Evolutionary conservation across 2,888 invertebrate species (phyloP).

Genomic region (Andrena bucephala): DNA sequence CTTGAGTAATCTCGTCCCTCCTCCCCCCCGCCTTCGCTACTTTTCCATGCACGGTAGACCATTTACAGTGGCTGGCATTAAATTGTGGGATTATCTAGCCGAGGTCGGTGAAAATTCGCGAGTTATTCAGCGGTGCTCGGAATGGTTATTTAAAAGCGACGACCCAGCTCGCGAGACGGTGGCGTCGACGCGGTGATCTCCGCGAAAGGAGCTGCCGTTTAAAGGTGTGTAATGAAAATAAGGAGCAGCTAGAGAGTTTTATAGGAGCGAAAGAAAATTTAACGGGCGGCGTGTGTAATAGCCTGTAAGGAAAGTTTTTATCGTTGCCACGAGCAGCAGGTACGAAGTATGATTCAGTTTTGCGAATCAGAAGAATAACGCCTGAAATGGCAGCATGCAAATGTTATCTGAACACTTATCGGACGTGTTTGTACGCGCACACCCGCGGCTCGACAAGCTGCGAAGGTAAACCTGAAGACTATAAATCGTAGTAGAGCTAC

Average conservation of each 20-base stretch:
- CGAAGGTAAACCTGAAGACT: neutral
- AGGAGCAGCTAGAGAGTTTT: neutral
- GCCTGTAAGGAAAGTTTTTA: neutral
- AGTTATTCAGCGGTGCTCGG: slow-evolving; percentile 7
- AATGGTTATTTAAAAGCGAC: neutral
- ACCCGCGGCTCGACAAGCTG: neutral
- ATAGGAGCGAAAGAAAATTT: neutral
- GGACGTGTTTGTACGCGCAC: neutral
- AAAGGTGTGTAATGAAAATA: neutral
- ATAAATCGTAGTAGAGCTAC: slow-evolving; percentile 17
- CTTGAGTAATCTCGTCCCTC: slow-evolving; percentile 29
- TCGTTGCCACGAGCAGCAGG: neutral
- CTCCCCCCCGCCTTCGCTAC: too few relatives aligned
- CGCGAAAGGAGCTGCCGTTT: neutral
- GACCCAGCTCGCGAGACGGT: neutral
- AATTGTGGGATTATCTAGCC: slow-evolving; percentile 49
- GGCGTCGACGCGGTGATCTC: neutral
- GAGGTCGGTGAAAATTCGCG: slow-evolving; percentile 25
- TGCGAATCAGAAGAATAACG: neutral
- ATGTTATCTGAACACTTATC: neutral
- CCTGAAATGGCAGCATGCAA: neutral
- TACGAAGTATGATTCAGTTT: neutral
- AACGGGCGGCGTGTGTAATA: neutral
- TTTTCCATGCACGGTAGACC: slow-evolving; percentile 35
- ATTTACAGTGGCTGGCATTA: slow-evolving; percentile 46